Evolutionary conservation across 2,113 vertebrate species (phyloP).

Genomic region (Cyprinodon brontotheroides): DNA sequence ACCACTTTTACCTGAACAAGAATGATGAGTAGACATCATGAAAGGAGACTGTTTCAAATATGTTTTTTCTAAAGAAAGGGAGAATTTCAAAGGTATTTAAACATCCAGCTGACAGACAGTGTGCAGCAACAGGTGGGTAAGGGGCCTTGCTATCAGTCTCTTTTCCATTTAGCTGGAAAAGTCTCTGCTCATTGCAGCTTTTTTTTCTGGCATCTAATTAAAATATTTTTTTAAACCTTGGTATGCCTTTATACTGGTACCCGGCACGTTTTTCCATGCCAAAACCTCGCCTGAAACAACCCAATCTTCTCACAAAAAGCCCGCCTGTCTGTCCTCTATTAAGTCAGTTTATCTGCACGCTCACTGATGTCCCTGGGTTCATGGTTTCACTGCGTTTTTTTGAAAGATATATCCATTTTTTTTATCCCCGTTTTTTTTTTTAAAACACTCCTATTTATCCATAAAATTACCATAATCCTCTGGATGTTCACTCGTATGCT

Average conservation of each 20-base stretch:
- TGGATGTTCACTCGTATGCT: conserved; percentile 77
- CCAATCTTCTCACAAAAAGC: neutral
- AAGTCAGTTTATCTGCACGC: conserved; percentile 21
- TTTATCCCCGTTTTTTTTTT: conserved; percentile 67
- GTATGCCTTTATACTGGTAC: neutral
- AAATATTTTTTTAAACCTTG: neutral
- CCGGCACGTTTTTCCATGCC: neutral
- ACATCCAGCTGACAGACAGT: neutral
- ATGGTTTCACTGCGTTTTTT: conserved; percentile 16
- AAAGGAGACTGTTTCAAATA: neutral
- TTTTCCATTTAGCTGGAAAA: neutral
- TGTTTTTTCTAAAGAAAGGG: neutral
- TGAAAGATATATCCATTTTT: conserved; percentile 59
- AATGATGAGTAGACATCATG: neutral
- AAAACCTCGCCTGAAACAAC: neutral
- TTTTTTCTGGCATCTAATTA: neutral
- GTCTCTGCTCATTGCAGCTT: neutral
- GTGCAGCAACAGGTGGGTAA: neutral
- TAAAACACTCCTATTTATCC: conserved; percentile 77
- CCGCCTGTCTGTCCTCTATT: conserved; percentile 13
- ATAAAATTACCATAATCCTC: conserved; percentile 83
- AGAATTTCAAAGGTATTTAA: too few species aligned
- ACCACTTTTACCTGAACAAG: neutral
- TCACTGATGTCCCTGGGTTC: conserved; percentile 33
- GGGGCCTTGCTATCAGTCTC: neutral